These are phyloP conservation scores for Apoda limacodes DNA, from an alignment of 2,888 invertebrate species.

Conservation along the genomic window DNA sequence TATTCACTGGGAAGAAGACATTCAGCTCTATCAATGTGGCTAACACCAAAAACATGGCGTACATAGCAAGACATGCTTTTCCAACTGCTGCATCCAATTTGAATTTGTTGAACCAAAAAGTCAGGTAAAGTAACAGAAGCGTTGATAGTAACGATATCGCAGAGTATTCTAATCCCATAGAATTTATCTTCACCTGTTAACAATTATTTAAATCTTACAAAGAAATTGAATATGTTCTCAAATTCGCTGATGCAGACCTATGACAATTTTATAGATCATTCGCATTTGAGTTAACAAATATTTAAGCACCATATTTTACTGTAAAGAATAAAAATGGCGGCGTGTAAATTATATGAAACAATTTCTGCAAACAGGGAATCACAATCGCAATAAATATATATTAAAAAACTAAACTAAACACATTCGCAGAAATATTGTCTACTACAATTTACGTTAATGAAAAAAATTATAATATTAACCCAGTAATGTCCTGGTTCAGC, in stretches of 20 bases:
- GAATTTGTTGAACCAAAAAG: constrained; percentile 89
- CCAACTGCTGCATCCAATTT: constrained; percentile 89
- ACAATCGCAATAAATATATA: background rate
- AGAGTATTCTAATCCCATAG: constrained; percentile 91
- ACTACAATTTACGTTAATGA: constrained; percentile 8
- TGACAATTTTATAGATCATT: no score
- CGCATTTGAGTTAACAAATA: no score
- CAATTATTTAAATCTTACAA: no score
- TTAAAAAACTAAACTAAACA: background rate
- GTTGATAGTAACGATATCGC: constrained; percentile 90
- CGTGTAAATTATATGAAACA: no score
- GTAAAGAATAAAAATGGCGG: no score
- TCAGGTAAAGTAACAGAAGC: constrained; percentile 83
- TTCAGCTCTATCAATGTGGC: constrained; percentile 93
- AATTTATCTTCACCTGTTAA: constrained; percentile 84
- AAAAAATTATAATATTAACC: constrained; percentile 35
- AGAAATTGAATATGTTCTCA: no score
- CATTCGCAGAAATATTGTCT: no score
- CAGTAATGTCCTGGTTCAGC: constrained; percentile 65
- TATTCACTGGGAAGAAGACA: constrained; percentile 91
- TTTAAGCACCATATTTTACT: no score
- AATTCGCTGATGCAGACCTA: no score
- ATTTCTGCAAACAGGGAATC: no score
- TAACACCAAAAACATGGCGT: constrained; percentile 86
- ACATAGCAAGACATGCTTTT: constrained; percentile 86